Evolutionary conservation across 2,888 invertebrate species (phyloP).

Genomic region (Clostera curtula): DNA sequence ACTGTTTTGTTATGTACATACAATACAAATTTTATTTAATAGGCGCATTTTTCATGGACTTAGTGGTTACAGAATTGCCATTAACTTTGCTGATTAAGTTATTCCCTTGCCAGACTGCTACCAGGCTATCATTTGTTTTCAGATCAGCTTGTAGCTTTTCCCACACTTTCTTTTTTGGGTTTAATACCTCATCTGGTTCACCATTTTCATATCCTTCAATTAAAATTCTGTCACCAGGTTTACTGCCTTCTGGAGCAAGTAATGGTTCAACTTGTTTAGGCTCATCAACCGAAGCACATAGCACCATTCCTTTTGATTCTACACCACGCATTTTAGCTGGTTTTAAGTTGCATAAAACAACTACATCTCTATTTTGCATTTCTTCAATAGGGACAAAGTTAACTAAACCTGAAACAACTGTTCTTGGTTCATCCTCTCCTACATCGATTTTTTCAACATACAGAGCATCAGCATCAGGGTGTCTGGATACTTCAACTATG

Average conservation of each 20-base stretch:
- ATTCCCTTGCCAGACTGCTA: constrained; percentile 92
- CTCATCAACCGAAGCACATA: constrained; percentile 89
- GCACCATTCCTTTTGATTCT: constrained; percentile 93
- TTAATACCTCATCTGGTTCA: constrained; percentile 87
- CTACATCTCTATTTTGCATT: constrained; percentile 91
- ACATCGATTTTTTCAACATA: constrained; percentile 95
- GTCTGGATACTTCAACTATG: constrained; percentile 86
- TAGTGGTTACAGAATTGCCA: constrained; percentile 84
- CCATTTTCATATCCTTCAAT: constrained; percentile 88
- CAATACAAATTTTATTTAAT: constrained; percentile 78
- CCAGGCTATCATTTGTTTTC: constrained; percentile 79
- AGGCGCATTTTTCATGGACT: constrained; percentile 84
- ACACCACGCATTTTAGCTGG: constrained; percentile 97
- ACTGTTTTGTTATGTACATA: constrained; percentile 1
- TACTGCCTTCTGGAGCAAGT: constrained; percentile 81
- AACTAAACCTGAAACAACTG: constrained; percentile 92
- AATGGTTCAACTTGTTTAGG: constrained; percentile 91
- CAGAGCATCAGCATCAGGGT: constrained; percentile 93
- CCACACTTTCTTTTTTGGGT: constrained; percentile 98
- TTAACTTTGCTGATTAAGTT: constrained; percentile 80
- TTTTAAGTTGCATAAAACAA: constrained; percentile 96
- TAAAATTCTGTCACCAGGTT: constrained; percentile 88
- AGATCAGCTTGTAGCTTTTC: constrained; percentile 90
- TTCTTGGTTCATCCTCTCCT: constrained; percentile 82
- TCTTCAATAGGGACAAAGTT: constrained; percentile 92